Base-by-base conservation (phyloP, 2,797 vertebrate species). In the Enteromius unitaeniatus region DNA sequence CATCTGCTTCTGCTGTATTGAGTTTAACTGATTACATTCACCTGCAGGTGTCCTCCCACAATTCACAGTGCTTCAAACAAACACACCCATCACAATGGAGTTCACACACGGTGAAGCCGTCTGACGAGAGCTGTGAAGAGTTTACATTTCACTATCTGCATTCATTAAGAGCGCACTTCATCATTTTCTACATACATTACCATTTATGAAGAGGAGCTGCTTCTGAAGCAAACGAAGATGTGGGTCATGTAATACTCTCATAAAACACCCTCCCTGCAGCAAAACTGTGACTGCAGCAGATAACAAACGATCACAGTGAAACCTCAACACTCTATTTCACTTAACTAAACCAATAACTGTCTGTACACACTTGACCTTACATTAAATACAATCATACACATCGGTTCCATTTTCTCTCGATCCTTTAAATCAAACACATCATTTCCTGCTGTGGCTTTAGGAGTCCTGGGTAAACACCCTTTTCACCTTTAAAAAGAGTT, bases 1-100 rank as follows among this genome's bases (percentile, higher is more conserved):
- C 60, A 65, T 76, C 64, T 68, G 73, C 62, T 68, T 76, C 62
- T 49, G 65, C 53, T 53, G 34, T 55, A 58, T 67, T 77, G 34
- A 17, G 34, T 58, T 68, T 51, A 17, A 83, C 62, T 67, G 81
- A 83, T 77, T 58, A 55, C 49, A 77, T 83, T 76, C 49, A 45
- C 62, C 58, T 76, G 81, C 81, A 83, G 81, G 73, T 68, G 81
- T 77, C 34, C 31, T 82, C 81, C n/a, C 13, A 69, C 49, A 77
- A 68, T 76, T 14, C 31, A 28, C 13, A 58, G 47, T 58, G 62
- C 34, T 77, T 83, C 37, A 47, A 82, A 67, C 55, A 58, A 78
- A 78, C 62, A 62, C 55, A 70, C 34, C 17, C 68, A 79, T 70
- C 42, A 74, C 72, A 81, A 53, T 70, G 31, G n/a, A 64, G 23